Conservation (phyloP, 2,797 vertebrate genomes). For the Hephaestus fuliginosus region DNA sequence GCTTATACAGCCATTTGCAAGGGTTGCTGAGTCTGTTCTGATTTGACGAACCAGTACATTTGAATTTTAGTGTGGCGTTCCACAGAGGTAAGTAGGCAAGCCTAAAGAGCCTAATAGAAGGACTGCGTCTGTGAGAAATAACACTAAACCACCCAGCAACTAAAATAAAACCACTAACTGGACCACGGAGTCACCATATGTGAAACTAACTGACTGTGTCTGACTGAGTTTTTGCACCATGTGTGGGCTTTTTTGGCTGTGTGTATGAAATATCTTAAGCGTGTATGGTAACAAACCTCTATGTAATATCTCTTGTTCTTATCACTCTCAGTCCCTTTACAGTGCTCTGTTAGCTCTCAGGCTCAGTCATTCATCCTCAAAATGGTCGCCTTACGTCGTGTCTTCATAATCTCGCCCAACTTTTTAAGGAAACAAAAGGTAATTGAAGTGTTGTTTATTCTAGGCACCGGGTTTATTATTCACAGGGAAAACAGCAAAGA, state of each 20-base stretch:
- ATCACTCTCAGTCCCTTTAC: constrained; percentile 12
- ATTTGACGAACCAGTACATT: too few species aligned
- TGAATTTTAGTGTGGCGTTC: too few species aligned
- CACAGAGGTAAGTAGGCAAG: too few species aligned
- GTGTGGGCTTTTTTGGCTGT: neutral
- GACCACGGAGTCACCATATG: too few species aligned
- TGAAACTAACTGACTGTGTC: too few species aligned
- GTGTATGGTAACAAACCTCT: neutral
- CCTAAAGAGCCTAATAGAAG: too few species aligned
- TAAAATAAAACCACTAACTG: too few species aligned
- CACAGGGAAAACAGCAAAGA: constrained; percentile 25
- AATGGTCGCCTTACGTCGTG: constrained; percentile 19
- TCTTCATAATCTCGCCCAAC: constrained; percentile 27
- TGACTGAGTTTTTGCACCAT: neutral
- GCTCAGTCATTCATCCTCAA: constrained; percentile 26
- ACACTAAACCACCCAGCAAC: too few species aligned
- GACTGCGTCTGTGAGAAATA: too few species aligned
- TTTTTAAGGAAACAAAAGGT: constrained; percentile 48
- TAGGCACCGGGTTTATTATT: constrained; percentile 42
- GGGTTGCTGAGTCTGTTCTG: too few species aligned
- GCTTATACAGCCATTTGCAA: too few species aligned
- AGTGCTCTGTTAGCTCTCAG: constrained; percentile 21
- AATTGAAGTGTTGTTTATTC: constrained; percentile 62
- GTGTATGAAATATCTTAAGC: neutral
- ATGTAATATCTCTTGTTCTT: constrained; percentile 11